Evolutionary conservation across 2,113 vertebrate species (phyloP).

Genomic region (Arvicanthis niloticus): DNA sequence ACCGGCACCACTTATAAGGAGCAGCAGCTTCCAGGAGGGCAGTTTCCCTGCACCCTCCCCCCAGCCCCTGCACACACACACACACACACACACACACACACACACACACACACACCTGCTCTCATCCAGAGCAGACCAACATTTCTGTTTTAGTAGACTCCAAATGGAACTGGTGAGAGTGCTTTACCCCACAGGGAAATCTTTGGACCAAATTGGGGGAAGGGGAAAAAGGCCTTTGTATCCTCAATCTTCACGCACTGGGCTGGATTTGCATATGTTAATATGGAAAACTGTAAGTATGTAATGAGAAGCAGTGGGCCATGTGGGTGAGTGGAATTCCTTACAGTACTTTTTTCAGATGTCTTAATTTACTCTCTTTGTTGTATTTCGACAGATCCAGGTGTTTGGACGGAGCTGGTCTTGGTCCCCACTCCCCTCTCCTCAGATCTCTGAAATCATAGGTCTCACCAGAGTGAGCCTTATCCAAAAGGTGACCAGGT

Average conservation of each 20-base stretch:
- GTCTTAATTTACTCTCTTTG: conserved; percentile 80
- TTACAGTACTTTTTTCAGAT: conserved; percentile 81
- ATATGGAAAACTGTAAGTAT: conserved; percentile 65
- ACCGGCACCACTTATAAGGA: background rate
- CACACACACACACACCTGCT: background rate
- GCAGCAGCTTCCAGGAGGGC: background rate
- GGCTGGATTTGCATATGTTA: conserved; percentile 82
- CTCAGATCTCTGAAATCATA: conserved; percentile 62
- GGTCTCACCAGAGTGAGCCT: conserved; percentile 56
- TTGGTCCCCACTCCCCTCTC: conserved; percentile 31
- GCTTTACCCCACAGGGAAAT: conserved; percentile 29
- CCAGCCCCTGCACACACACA: no score
- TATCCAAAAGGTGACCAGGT: background rate
- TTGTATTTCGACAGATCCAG: conserved; percentile 78
- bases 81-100: no score
- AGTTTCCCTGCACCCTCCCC: background rate
- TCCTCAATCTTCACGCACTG: background rate
- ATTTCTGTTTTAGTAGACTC: conserved; percentile 33
- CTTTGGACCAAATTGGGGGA: conserved; percentile 10
- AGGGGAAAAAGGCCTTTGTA: conserved; percentile 32
- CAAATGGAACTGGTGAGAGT: background rate
- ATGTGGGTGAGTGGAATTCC: conserved; percentile 80
- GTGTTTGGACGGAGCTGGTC: conserved; percentile 72
- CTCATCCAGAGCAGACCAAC: background rate
- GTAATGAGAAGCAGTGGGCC: conserved; percentile 82